Conservation (phyloP, 2,888 invertebrate genomes). For the Stratiomys singularior region DNA sequence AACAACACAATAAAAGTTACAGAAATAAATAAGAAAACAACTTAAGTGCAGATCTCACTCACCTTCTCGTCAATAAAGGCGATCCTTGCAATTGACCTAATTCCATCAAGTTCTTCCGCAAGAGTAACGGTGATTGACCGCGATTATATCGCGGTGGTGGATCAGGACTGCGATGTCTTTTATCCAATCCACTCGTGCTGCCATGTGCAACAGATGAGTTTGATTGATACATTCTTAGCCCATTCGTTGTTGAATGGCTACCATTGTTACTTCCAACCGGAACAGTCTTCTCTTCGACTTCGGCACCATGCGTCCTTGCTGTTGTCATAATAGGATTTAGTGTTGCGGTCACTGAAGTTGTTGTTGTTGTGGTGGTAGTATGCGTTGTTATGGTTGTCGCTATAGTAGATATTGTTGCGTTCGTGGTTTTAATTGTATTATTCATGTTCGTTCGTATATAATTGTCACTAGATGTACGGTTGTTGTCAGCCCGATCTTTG, state of each 20-base stretch:
- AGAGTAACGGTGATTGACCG: conserved; percentile 68
- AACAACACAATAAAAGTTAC: too few relatives aligned
- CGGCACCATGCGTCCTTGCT: conserved; percentile 5
- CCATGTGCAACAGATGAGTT: conserved; percentile 57
- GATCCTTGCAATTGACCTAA: conserved; percentile 65
- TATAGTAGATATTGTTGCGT: conserved; percentile 34
- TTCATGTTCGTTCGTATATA: conserved; percentile 50
- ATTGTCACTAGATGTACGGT: conserved; percentile 30
- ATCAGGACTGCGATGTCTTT: conserved; percentile 71
- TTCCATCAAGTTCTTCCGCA: conserved; percentile 71
- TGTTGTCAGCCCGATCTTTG: conserved; percentile 52
- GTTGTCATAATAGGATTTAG: conserved; percentile 29
- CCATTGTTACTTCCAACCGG: conserved; percentile 33
- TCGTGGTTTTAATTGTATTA: conserved; percentile 22
- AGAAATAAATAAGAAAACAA: too few relatives aligned
- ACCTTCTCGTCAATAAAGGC: conserved; percentile 70
- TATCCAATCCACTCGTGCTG: conserved; percentile 55
- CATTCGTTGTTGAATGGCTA: background rate
- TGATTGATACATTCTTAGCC: conserved; percentile 53
- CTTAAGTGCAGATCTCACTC: too few relatives aligned
- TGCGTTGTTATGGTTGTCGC: conserved; percentile 40
- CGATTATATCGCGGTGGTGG: conserved; percentile 69
- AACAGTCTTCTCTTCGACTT: conserved; percentile 4
- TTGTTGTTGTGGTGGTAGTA: conserved; percentile 47
- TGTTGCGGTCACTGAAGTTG: conserved; percentile 9